These are phyloP conservation scores for Erannis defoliaria DNA, from an alignment of 2,888 invertebrate species.

Conservation along the genomic window DNA sequence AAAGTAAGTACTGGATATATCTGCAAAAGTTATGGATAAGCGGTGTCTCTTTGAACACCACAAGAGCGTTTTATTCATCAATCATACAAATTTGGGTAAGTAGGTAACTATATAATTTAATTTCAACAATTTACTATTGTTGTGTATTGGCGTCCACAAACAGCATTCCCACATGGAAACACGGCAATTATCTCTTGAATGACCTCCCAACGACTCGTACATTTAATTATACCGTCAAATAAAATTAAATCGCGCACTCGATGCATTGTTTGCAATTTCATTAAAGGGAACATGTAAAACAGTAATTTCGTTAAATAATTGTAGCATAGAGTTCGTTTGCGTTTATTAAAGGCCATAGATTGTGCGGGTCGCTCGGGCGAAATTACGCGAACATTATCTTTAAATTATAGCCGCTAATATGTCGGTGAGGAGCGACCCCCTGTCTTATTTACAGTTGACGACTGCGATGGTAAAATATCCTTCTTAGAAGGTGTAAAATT, in stretches of 20 bases:
- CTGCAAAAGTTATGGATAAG: too few species aligned
- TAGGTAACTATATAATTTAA: neutral
- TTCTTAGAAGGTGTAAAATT: neutral
- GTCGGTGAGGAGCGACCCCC: slow-evolving; percentile 66
- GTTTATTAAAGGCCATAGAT: slow-evolving; percentile 85
- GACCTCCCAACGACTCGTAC: slow-evolving; percentile 23
- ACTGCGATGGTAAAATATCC: neutral
- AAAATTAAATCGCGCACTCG: slow-evolving; percentile 62
- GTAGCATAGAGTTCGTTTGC: slow-evolving; percentile 76
- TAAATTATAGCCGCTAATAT: slow-evolving; percentile 84
- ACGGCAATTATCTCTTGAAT: slow-evolving; percentile 25
- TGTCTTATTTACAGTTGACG: slow-evolving; percentile 8
- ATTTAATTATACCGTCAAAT: slow-evolving; percentile 61
- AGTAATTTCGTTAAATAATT: slow-evolving; percentile 83
- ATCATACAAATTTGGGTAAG: neutral
- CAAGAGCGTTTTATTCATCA: too few species aligned
- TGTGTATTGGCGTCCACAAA: slow-evolving; percentile 42
- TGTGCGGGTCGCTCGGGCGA: slow-evolving; percentile 71
- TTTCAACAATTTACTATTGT: slow-evolving; percentile 5
- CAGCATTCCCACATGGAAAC: slow-evolving; percentile 66
- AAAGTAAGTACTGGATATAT: too few species aligned
- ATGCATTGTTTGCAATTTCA: slow-evolving; percentile 73
- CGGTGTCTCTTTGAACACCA: too few species aligned
- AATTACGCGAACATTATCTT: slow-evolving; percentile 81
- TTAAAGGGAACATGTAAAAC: slow-evolving; percentile 75